Evolutionary conservation across 30 jellyfish, hydroid and myxozoan genomes (phyloP).

Genomic region (Pseudorhiza aurosa): DNA sequence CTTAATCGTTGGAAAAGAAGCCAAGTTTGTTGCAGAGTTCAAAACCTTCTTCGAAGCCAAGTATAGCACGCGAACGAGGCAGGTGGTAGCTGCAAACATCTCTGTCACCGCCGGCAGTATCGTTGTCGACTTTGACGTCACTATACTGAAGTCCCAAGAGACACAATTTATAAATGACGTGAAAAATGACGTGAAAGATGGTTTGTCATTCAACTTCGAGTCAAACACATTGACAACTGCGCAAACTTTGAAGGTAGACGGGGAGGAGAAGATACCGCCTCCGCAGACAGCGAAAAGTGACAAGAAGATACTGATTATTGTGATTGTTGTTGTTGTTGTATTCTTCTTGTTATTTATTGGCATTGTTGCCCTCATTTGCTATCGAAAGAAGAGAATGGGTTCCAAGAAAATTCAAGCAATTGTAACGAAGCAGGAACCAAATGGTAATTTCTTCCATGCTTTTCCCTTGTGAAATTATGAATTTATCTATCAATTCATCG

Average conservation of each 20-base stretch:
- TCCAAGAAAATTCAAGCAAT: slow-evolving; percentile 2
- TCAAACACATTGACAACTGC: slow-evolving; percentile 45
- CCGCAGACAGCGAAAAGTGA: slow-evolving; percentile 41
- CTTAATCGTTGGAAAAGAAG: slow-evolving; percentile 56
- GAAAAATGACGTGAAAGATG: slow-evolving; percentile 57
- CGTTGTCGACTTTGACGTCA: slow-evolving; percentile 61
- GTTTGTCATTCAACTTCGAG: slow-evolving; percentile 49
- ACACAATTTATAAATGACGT: slow-evolving; percentile 22
- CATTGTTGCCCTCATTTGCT: slow-evolving; percentile 31
- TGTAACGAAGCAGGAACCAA: background rate
- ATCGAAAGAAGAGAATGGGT: slow-evolving; percentile 25
- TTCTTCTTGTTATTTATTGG: slow-evolving; percentile 50
- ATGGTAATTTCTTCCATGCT: too few relatives aligned
- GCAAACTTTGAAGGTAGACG: slow-evolving; percentile 70
- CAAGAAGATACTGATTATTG: slow-evolving; percentile 20
- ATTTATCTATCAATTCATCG: too few relatives aligned
- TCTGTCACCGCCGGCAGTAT: slow-evolving; percentile 78
- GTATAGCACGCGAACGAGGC: slow-evolving; percentile 46
- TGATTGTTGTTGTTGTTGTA: slow-evolving; percentile 57
- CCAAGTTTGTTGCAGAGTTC: slow-evolving; percentile 48
- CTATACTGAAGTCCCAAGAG: slow-evolving; percentile 23
- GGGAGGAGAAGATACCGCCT: slow-evolving; percentile 62
- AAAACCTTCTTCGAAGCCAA: slow-evolving; percentile 50
- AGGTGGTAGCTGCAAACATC: slow-evolving; percentile 55
- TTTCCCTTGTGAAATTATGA: too few relatives aligned